Conservation (phyloP, 1,140 invertebrate species). For the Pogonomyrmex barbatus region DNA sequence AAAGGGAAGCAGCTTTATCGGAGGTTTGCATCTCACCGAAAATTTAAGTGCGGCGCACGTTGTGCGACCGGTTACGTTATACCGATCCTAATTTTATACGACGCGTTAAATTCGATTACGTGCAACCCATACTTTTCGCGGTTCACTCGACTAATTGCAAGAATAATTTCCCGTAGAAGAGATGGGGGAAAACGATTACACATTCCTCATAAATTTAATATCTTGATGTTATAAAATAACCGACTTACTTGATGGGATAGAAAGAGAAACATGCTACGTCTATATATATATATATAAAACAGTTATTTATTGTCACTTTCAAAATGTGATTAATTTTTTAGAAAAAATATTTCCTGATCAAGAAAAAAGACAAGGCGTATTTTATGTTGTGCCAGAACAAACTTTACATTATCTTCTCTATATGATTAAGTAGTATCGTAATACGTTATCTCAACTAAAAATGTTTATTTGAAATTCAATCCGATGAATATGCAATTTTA, state of each 20-base stretch:
- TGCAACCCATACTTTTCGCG: constrained; percentile 8
- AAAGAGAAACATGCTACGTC: not conserved
- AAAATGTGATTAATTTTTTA: not conserved
- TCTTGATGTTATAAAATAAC: constrained; percentile 5
- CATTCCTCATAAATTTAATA: constrained; percentile 18
- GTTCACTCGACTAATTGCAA: constrained; percentile 13
- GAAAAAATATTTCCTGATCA: not conserved
- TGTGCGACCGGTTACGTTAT: not conserved
- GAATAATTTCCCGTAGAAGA: not conserved
- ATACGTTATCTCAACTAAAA: too few species aligned
- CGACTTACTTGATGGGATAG: not conserved
- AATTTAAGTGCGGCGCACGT: constrained; percentile 19
- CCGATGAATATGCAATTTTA: too few species aligned
- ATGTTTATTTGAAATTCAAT: too few species aligned
- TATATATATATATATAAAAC: not conserved
- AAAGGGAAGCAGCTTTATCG: constrained; percentile 25
- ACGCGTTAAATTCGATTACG: constrained; percentile 37
- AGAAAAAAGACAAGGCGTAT: not conserved
- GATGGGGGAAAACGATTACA: constrained; percentile 6
- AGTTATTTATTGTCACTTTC: not conserved
- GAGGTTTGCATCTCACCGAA: constrained; percentile 29
- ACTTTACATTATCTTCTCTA: too few species aligned
- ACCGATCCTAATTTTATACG: constrained; percentile 22
- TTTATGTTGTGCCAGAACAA: too few species aligned
- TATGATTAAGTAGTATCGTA: too few species aligned